A percentile compares a stretch with the other conserved stretches of the same genome.
These are phyloP conservation scores for Trisateles emortualis DNA, from an alignment of 2,888 invertebrate species.

Conservation along the genomic window DNA sequence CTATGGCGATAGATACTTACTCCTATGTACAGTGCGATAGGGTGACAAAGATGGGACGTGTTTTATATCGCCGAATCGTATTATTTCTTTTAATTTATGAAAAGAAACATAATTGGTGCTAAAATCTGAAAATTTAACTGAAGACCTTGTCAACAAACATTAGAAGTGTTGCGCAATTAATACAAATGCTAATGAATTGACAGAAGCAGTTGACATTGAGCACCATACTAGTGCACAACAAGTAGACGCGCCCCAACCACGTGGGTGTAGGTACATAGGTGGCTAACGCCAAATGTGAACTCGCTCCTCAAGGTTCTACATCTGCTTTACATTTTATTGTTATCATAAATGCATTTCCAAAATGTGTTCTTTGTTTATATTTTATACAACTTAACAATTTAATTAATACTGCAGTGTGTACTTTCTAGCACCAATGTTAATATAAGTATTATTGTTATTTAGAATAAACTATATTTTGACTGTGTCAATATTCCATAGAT, in stretches of 20 bases:
- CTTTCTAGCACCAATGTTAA: too few species aligned
- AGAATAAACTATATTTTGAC: too few species aligned
- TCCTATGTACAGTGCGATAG: too few species aligned
- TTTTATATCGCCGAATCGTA: neutral
- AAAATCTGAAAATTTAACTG: neutral
- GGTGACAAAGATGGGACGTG: neutral
- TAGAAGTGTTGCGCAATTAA: neutral
- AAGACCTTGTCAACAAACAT: neutral
- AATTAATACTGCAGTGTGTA: too few species aligned
- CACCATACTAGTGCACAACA: conserved; percentile 14
- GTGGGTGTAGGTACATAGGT: conserved; percentile 12
- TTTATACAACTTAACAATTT: too few species aligned
- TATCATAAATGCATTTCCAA: neutral
- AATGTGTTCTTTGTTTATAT: too few species aligned
- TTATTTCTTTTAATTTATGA: neutral
- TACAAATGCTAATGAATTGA: neutral
- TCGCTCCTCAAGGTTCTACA: conserved; percentile 9
- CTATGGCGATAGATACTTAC: too few species aligned
- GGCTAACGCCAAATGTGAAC: conserved; percentile 1
- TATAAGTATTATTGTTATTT: too few species aligned
- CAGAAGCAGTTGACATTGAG: conserved; percentile 40
- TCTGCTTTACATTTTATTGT: neutral
- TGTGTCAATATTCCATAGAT: neutral
- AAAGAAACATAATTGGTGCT: neutral
- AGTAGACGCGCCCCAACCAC: neutral